phyloP scores from a whole-genome alignment of 2,113 vertebrate species.

The Nipponia nippon region DNA sequence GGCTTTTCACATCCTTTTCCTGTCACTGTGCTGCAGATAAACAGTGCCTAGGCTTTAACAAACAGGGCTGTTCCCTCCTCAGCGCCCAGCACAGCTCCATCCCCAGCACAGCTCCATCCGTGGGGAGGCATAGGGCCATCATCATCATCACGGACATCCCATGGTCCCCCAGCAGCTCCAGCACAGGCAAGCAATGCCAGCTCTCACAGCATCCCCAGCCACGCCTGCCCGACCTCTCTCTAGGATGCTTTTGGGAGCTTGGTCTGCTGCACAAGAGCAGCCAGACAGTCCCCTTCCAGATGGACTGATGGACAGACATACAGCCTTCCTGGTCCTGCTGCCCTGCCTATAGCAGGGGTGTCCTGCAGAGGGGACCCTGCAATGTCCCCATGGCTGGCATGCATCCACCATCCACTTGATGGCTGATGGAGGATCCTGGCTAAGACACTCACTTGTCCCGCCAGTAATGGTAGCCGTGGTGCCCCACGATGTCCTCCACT shows the following conservation, averaged over 20 bases:
- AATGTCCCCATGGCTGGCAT: background rate
- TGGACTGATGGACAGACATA: background rate
- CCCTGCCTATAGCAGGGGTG: background rate
- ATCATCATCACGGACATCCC: fast-evolving
- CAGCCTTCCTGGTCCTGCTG: background rate
- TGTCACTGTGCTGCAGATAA: background rate
- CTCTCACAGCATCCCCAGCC: background rate
- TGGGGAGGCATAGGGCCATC: background rate
- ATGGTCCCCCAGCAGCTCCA: fast-evolving
- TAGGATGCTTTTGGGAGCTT: background rate
- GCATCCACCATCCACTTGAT: background rate
- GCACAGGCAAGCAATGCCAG: background rate
- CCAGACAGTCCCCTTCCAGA: background rate
- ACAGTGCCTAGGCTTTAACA: background rate
- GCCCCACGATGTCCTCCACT: conserved; percentile 94
- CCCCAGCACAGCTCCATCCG: background rate
- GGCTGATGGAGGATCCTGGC: background rate
- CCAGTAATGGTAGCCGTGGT: conserved; percentile 97
- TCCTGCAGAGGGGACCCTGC: background rate
- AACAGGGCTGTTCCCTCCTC: background rate
- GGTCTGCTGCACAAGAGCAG: background rate
- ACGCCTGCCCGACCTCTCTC: background rate
- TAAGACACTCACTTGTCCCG: conserved; percentile 87
- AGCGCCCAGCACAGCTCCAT: background rate
- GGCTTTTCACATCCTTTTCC: background rate